Evolutionary conservation across 2,888 invertebrate genomes (phyloP), one percentile per base, ranked within the genome.

Genomic region (Drosophila demipolita): DNA sequence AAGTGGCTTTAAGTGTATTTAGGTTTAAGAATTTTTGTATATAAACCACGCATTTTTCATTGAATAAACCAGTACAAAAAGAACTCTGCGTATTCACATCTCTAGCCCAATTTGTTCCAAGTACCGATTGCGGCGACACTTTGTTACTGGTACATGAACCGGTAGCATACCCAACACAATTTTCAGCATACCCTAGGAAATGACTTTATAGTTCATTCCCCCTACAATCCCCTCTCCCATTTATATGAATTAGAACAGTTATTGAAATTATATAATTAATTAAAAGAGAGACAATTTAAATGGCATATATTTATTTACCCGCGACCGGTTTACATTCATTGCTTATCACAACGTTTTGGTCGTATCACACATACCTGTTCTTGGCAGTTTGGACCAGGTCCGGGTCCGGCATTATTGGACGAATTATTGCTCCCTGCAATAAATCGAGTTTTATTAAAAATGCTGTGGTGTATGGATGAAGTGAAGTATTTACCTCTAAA

Each of bases 401-500:
- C 78, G 15, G 73, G 75, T 52, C 84, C 89, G 23, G 71, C 53
- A 48, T 76, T 88, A 45, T 77, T 82, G 17, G 75, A 66, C 7
- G 82, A 63, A 33, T 78, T 83, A 60, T 78, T 89, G 55, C 87
- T 87, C 29, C 74, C 82, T 78, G 20, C 8, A 48, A 54, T 23
- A 15, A 66, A 23, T 7, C n/a, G n/a, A 8, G 33, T 32, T 15
- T 35, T 20, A 15, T 36, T 15, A 32, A 3, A 52, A 20, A 20
- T 7, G 4, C 20, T 20, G 7, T 32, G 7, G 40, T 6, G 15
- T 2, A 1, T 32, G 32, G 29, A 26, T 49, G 1, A 35, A 29
- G 17, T 15, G 15, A n/a, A 15, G 3, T 3, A 59, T 45, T 83
- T 87, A 92, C 92, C 92, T 83, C 92, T 78, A 36, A 92, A 92